phyloP scores from a whole-genome alignment of 2,797 vertebrate genomes.

The Sebastes ruberrimus region DNA sequence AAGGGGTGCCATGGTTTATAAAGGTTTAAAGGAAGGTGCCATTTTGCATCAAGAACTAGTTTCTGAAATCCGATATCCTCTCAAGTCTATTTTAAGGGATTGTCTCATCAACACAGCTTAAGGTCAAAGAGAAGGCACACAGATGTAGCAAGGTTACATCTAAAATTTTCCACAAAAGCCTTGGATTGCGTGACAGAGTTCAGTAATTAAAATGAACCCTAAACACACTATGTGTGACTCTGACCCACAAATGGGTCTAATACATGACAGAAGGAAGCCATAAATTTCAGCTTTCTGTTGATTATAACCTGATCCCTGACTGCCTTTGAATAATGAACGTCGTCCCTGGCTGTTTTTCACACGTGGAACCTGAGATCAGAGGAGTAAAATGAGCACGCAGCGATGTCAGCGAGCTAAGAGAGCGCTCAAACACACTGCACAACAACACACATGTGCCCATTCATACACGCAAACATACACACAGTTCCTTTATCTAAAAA shows the following conservation, averaged over 20 bases:
- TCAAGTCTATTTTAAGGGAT: slow-evolving; percentile 4
- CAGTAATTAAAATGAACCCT: slow-evolving; percentile 12
- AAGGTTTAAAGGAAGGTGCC: background rate
- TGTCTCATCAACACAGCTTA: background rate
- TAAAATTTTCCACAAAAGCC: background rate
- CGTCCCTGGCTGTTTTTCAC: slow-evolving; percentile 81
- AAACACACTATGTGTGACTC: slow-evolving; percentile 14
- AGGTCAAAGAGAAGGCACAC: slow-evolving; percentile 14
- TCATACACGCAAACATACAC: slow-evolving; percentile 22
- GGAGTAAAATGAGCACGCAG: slow-evolving; percentile 80
- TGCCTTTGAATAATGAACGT: slow-evolving; percentile 87
- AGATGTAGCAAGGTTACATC: background rate
- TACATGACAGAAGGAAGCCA: slow-evolving; percentile 56
- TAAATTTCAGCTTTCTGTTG: slow-evolving; percentile 78
- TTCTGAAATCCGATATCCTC: background rate
- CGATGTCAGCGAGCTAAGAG: slow-evolving; percentile 59
- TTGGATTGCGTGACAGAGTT: slow-evolving; percentile 9
- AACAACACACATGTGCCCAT: slow-evolving; percentile 29
- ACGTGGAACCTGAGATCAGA: slow-evolving; percentile 84
- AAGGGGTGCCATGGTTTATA: background rate
- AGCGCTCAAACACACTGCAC: background rate
- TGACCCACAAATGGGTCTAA: slow-evolving; percentile 32
- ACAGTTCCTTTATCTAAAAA: slow-evolving; percentile 42
- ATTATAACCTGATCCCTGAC: slow-evolving; percentile 84
- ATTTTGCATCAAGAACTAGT: background rate